phyloP scores from a whole-genome alignment of 1,140 invertebrate genomes.

The Chymomyza costata region DNA sequence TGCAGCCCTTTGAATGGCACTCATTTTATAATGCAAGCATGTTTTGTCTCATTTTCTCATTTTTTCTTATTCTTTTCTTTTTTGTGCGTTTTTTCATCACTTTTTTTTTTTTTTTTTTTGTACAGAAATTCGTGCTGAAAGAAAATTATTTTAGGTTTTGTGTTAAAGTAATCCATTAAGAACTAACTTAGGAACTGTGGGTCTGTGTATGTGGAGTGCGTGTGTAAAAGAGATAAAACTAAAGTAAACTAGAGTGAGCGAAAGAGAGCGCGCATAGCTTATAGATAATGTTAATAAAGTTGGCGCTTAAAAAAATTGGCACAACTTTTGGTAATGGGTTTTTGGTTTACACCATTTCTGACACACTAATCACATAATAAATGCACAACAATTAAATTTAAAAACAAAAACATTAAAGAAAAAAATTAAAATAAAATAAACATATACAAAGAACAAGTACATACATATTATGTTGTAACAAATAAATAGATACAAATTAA shows the following conservation, averaged over 20 bases:
- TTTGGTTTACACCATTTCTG: too few species aligned
- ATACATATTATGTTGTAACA: too few species aligned
- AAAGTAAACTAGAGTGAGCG: constrained; percentile 27
- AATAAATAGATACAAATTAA: too few species aligned
- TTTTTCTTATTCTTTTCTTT: constrained; percentile 27
- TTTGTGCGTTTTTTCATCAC: constrained; percentile 40
- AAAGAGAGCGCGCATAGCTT: constrained; percentile 13
- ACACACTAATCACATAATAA: too few species aligned
- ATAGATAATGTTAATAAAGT: constrained; percentile 8
- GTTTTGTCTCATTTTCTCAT: constrained; percentile 24
- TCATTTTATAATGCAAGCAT: constrained; percentile 19
- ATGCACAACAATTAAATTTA: too few species aligned
- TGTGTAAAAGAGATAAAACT: constrained; percentile 30
- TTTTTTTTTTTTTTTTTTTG: constrained; percentile 54
- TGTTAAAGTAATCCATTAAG: too few species aligned
- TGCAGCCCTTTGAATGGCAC: constrained; percentile 24
- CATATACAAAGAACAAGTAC: too few species aligned
- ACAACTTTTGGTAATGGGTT: too few species aligned
- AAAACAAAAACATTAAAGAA: too few species aligned
- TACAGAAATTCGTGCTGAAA: constrained; percentile 62
- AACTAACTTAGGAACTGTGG: constrained; percentile 5
- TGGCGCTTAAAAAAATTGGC: too few species aligned
- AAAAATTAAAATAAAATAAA: too few species aligned
- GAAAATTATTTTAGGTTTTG: constrained; percentile 47
- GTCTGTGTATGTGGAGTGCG: constrained; percentile 13